These are phyloP conservation scores for Hylyphantes graminicola DNA, from an alignment of 1,140 invertebrate genomes.

Conservation along the genomic window DNA sequence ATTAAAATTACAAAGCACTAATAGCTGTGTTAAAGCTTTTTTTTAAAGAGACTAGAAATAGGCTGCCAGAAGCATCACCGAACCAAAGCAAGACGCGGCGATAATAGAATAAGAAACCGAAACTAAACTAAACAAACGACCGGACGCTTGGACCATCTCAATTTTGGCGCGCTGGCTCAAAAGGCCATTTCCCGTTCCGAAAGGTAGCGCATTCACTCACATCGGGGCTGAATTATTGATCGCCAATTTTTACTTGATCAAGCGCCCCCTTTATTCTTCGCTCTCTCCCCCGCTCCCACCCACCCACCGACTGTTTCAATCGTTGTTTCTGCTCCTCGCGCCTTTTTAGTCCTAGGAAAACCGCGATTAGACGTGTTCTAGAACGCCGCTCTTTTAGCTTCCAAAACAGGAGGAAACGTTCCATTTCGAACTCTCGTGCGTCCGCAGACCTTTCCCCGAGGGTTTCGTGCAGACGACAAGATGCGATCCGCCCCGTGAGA, in stretches of 20 bases:
- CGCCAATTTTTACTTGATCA: conserved; percentile 57
- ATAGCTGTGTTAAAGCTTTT: too few relatives aligned
- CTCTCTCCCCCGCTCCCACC: too few relatives aligned
- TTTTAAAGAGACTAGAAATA: too few relatives aligned
- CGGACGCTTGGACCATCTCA: conserved; percentile 26
- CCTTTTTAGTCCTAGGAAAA: conserved; percentile 40
- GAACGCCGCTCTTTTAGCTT: conserved; percentile 24
- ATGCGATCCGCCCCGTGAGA: too few relatives aligned
- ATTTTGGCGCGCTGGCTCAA: conserved; percentile 53
- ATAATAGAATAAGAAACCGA: too few relatives aligned
- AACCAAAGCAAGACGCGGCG: too few relatives aligned
- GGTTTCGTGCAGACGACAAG: too few relatives aligned
- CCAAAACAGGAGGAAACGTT: too few relatives aligned
- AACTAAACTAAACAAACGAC: background rate
- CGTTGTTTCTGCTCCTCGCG: conserved; percentile 52
- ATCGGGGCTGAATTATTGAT: conserved; percentile 47
- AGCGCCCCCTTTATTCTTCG: conserved; percentile 28
- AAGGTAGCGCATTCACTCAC: conserved; percentile 32
- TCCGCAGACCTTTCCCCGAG: too few relatives aligned
- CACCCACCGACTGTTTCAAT: conserved; percentile 32
- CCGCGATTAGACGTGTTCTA: conserved; percentile 39
- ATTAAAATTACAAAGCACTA: too few relatives aligned
- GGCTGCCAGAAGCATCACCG: too few relatives aligned
- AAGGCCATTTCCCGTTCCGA: conserved; percentile 44
- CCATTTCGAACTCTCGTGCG: too few relatives aligned